Conservation (phyloP, 2,888 invertebrate genomes). For the Tyria jacobaeae region DNA sequence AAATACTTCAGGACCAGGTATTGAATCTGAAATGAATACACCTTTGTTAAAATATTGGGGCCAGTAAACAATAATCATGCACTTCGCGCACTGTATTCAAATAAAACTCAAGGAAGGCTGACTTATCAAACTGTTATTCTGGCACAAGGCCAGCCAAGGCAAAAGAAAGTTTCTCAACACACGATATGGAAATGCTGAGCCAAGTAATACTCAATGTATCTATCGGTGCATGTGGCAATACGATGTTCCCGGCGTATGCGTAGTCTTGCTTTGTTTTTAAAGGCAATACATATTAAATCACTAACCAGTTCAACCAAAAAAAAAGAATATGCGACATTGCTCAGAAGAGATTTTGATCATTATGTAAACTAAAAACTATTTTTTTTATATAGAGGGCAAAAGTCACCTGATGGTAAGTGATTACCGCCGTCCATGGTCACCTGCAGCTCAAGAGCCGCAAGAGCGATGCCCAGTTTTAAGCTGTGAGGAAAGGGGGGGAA, state of each 20-base stretch:
- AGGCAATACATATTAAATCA: background rate
- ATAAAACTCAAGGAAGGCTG: conserved; percentile 25
- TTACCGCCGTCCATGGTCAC: too few relatives aligned
- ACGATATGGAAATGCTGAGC: conserved; percentile 29
- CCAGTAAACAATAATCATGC: background rate
- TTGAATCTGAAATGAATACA: background rate
- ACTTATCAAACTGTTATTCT: conserved; percentile 40
- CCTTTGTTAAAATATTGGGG: background rate
- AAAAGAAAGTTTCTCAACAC: conserved; percentile 42
- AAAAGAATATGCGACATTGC: too few relatives aligned
- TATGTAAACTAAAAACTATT: too few relatives aligned
- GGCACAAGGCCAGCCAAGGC: conserved; percentile 44
- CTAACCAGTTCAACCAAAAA: too few relatives aligned
- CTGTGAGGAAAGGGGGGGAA: too few relatives aligned
- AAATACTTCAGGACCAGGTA: too few relatives aligned
- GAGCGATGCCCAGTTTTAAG: too few relatives aligned
- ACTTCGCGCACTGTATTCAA: conserved; percentile 12
- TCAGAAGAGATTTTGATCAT: too few relatives aligned
- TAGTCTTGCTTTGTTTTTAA: background rate
- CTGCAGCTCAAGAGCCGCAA: too few relatives aligned
- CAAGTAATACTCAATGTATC: conserved; percentile 13
- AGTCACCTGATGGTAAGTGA: too few relatives aligned
- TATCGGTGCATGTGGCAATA: background rate
- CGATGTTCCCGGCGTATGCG: background rate
- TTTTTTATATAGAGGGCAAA: too few relatives aligned